phyloP scores from a whole-genome alignment of 2,113 vertebrate genomes.

The Azemiops feae region DNA sequence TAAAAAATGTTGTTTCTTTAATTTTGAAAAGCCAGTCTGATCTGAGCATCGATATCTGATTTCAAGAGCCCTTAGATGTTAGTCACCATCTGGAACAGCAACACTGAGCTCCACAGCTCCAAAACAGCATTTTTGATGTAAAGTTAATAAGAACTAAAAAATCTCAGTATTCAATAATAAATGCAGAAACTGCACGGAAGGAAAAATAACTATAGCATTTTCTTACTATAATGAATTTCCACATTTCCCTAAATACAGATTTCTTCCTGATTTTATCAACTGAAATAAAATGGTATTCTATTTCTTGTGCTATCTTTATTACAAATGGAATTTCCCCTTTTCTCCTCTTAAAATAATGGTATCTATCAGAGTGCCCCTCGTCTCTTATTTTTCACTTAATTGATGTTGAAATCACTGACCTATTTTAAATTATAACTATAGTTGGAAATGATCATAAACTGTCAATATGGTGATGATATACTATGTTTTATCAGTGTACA shows the following conservation, averaged over 20 bases:
- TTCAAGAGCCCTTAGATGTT: conserved; percentile 7
- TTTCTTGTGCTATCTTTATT: not conserved
- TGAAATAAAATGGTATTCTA: not conserved
- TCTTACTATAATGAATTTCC: not conserved
- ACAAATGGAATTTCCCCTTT: not conserved
- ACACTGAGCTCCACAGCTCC: not conserved
- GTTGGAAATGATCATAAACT: not conserved
- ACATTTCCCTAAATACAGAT: not conserved
- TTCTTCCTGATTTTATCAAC: not conserved
- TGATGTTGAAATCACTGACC: not conserved
- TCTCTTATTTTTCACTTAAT: not conserved
- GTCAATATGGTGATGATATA: not conserved
- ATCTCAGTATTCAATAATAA: not conserved
- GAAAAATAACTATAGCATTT: not conserved
- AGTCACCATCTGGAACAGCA: not conserved
- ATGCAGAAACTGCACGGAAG: not conserved
- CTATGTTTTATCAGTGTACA: not conserved
- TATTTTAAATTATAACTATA: not conserved
- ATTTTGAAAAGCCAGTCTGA: not conserved
- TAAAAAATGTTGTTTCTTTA: not conserved
- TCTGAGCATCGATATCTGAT: not conserved
- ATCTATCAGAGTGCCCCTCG: not conserved
- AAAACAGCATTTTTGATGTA: conserved; percentile 13
- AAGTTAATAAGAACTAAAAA: not conserved
- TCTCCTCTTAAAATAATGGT: not conserved